These are phyloP conservation scores for Peromyscus nudipes DNA, from an alignment of 2,797 vertebrate genomes.

Conservation along the genomic window DNA sequence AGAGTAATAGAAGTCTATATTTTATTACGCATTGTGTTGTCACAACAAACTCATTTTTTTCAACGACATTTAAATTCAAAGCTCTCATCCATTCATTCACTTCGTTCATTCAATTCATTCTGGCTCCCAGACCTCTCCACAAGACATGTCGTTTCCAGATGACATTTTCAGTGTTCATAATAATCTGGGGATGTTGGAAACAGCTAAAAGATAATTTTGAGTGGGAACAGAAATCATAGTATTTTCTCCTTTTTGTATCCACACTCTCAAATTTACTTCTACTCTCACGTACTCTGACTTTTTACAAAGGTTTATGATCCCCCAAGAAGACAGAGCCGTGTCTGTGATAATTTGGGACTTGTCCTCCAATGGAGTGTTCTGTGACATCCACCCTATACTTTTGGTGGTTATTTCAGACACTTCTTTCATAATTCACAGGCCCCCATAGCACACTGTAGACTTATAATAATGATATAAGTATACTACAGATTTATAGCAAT, in stretches of 20 bases:
- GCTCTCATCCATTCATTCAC: not conserved
- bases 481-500: constrained; percentile 58
- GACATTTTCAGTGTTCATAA: constrained; percentile 9
- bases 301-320: not conserved
- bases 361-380: constrained; percentile 41
- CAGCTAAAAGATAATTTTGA: not conserved
- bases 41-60: not conserved
- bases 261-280: not conserved
- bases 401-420: not conserved
- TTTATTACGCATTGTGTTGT: constrained; percentile 6
- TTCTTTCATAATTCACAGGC: constrained; percentile 10
- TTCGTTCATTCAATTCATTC: not conserved
- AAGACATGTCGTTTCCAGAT: constrained; percentile 35
- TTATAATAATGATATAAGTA: constrained; percentile 51
- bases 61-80: not conserved
- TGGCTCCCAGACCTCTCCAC: not conserved
- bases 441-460: constrained; percentile 16
- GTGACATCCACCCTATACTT: not conserved
- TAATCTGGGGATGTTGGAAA: not conserved
- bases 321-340: not conserved
- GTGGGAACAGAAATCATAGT: not conserved
- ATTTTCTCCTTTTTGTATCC: not conserved
- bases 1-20: not conserved
- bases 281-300: constrained; percentile 8
- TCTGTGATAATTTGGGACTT: constrained; percentile 30